Conservation (phyloP, 2,888 invertebrate species). For the Epirrita christyi region DNA sequence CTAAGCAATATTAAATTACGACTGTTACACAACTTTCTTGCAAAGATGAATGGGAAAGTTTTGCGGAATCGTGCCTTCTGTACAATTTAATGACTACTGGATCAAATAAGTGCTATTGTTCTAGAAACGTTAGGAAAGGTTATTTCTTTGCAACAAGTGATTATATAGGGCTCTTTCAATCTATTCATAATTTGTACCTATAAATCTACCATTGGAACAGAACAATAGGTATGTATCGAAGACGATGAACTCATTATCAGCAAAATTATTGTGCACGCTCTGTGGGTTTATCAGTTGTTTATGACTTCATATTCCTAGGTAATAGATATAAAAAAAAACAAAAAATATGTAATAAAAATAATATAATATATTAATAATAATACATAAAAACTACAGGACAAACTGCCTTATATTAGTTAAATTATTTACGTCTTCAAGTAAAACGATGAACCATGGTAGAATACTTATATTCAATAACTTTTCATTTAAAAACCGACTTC, state of each 20-base stretch:
- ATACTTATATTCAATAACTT: too few species aligned
- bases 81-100: constrained; percentile 37
- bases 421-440: too few species aligned
- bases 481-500: too few species aligned
- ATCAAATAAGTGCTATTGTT: constrained; percentile 33
- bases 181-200: neutral
- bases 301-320: too few species aligned
- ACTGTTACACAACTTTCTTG: constrained; percentile 42
- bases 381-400: too few species aligned
- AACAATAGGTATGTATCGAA: neutral
- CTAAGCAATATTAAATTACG: neutral
- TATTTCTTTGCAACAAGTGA: constrained; percentile 1
- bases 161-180: neutral
- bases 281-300: too few species aligned
- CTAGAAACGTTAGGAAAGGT: constrained; percentile 15
- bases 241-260: neutral
- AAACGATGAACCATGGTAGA: too few species aligned
- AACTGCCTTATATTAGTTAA: too few species aligned
- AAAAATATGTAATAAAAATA: too few species aligned
- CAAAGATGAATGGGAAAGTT: constrained; percentile 52
- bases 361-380: too few species aligned
- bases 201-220: neutral
- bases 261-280: too few species aligned
- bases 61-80: constrained; percentile 35
- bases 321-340: too few species aligned